Evolutionary conservation across 2,113 vertebrate genomes (phyloP).

Genomic region (Verasper variegatus): DNA sequence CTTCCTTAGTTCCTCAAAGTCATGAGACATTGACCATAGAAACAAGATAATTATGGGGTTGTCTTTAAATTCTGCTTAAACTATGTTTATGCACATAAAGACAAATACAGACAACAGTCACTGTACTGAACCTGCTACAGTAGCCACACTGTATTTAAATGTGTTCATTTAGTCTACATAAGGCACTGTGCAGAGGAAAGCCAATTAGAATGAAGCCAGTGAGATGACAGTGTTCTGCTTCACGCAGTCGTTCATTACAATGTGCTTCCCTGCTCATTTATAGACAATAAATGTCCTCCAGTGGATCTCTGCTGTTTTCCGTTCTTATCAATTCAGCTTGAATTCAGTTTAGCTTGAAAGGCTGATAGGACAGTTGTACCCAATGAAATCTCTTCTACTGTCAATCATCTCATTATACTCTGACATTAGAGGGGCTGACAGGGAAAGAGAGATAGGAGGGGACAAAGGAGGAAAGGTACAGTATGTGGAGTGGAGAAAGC

Average conservation of each 20-base stretch:
- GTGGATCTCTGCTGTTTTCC: constrained; percentile 39
- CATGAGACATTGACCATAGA: neutral
- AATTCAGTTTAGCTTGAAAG: constrained; percentile 16
- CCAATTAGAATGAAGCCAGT: constrained; percentile 51
- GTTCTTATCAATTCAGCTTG: constrained; percentile 24
- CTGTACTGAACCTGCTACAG: constrained; percentile 1
- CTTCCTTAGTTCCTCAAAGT: neutral
- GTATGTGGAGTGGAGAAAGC: constrained; percentile 20
- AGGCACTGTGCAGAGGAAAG: constrained; percentile 23
- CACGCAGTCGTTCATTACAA: constrained; percentile 57
- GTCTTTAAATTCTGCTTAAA: too few relatives aligned
- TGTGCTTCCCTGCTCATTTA: constrained; percentile 56
- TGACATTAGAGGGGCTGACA: constrained; percentile 25
- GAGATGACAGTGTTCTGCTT: constrained; percentile 46
- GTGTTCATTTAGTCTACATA: constrained; percentile 2
- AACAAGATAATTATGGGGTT: neutral
- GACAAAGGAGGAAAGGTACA: neutral
- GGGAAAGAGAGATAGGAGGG: neutral
- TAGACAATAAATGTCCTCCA: constrained; percentile 53
- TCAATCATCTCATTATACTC: constrained; percentile 42
- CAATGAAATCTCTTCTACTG: constrained; percentile 51
- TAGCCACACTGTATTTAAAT: neutral
- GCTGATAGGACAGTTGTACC: constrained; percentile 31
- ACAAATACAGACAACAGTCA: neutral
- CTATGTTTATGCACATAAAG: too few relatives aligned